Percentiles rank a stretch among this genome's conserved stretches.
Conservation (phyloP, 2,888 invertebrate genomes). For the Sphaerolaimus hirsutus region DNA sequence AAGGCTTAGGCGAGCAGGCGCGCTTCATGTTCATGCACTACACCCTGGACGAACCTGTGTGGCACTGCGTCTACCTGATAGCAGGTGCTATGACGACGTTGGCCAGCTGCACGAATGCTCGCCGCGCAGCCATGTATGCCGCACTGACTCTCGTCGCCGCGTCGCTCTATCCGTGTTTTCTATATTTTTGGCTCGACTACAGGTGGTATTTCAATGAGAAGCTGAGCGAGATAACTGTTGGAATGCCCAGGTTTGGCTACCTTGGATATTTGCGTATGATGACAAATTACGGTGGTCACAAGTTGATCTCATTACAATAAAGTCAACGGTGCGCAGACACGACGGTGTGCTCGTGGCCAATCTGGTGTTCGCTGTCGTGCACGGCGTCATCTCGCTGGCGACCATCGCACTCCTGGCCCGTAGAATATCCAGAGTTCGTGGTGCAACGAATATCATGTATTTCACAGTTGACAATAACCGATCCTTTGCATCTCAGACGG, state of each 20-base stretch:
- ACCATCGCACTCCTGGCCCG: background rate
- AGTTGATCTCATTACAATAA: no score
- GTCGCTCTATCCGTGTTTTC: background rate
- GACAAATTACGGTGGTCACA: no score
- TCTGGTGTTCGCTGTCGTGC: background rate
- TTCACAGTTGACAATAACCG: no score
- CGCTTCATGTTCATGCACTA: constrained; percentile 5
- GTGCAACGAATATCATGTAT: no score
- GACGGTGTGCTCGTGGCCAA: background rate
- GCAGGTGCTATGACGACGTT: constrained; percentile 1
- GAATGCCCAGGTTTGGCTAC: constrained; percentile 1
- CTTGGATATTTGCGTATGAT: no score
- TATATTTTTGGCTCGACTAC: constrained; percentile 4
- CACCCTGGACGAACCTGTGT: constrained; percentile 6
- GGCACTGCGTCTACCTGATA: background rate
- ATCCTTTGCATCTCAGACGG: no score
- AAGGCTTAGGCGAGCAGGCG: background rate
- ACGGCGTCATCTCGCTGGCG: background rate
- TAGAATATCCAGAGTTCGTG: no score
- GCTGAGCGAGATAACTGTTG: background rate
- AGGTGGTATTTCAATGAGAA: constrained; percentile 2
- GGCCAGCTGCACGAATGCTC: background rate
- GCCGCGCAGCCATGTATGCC: background rate
- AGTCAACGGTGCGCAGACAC: background rate
- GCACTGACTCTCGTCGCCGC: background rate